phyloP scores from a whole-genome alignment of 64 coral and sea anemone species.

The Dendrophyllia cribrosa region DNA sequence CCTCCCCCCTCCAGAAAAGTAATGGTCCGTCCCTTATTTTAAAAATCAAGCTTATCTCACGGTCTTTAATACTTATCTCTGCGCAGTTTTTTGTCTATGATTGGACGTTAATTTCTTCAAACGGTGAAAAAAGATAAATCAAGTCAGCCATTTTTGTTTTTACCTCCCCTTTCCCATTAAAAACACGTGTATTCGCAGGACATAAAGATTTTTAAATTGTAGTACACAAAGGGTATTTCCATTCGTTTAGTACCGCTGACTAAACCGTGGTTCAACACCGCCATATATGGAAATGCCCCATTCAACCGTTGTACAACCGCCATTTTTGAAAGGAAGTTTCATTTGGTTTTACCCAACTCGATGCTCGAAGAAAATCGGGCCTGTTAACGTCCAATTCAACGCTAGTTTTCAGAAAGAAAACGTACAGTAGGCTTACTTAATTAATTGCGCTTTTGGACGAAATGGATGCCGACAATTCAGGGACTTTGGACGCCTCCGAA shows the following conservation, averaged over 20 bases:
- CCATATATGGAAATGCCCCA: constrained; percentile 64
- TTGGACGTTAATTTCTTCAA: no score
- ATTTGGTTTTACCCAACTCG: neutral
- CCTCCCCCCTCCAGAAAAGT: no score
- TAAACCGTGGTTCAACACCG: neutral
- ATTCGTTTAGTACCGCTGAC: neutral
- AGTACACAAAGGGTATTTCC: neutral
- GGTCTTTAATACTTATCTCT: no score
- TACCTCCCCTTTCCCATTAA: no score
- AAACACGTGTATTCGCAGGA: no score
- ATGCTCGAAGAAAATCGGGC: constrained; percentile 5
- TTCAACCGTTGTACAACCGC: constrained; percentile 76
- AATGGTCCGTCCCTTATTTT: no score
- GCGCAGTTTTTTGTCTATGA: no score
- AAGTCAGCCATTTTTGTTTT: no score
- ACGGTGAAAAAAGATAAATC: no score
- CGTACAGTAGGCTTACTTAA: neutral
- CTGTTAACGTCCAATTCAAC: neutral
- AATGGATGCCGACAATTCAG: constrained; percentile 65
- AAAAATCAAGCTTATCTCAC: no score
- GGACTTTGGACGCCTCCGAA: constrained; percentile 39
- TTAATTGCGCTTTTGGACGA: constrained; percentile 9
- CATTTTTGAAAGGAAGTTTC: constrained; percentile 76
- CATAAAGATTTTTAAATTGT: neutral
- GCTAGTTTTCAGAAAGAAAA: neutral